Conservation (phyloP, 2,888 invertebrate genomes). For the Pseudococcus viburni region DNA sequence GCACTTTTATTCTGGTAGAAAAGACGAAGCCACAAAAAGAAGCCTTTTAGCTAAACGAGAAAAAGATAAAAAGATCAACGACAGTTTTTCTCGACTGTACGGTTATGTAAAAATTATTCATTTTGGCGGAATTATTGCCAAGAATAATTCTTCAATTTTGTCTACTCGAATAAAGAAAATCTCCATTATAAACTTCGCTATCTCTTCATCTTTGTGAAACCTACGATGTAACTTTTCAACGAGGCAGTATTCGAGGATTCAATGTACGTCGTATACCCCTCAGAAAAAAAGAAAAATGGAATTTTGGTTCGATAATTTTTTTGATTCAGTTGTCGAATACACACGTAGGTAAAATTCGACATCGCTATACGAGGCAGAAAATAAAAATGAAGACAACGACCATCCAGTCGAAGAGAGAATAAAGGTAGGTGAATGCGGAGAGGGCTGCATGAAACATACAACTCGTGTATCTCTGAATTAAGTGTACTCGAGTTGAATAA, state of each 20-base stretch:
- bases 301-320: too few relatives aligned
- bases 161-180: background rate
- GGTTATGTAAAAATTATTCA: slow-evolving; percentile 44
- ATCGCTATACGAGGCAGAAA: background rate
- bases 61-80: slow-evolving; percentile 23
- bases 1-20: background rate
- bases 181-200: background rate
- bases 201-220: too few relatives aligned
- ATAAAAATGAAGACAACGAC: slow-evolving; percentile 22
- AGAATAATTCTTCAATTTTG: background rate
- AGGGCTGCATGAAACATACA: background rate
- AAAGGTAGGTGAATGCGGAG: background rate
- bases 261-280: too few relatives aligned
- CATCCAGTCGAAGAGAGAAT: background rate
- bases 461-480: slow-evolving; percentile 11
- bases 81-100: background rate
- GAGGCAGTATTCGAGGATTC: too few relatives aligned
- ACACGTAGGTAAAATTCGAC: background rate
- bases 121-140: slow-evolving; percentile 14
- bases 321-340: too few relatives aligned
- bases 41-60: background rate
- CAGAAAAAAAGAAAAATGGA: too few relatives aligned
- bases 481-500: slow-evolving; percentile 38
- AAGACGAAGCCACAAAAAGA: background rate
- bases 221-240: too few relatives aligned